These are phyloP conservation scores for Volucella inflata DNA, from an alignment of 2,888 invertebrate genomes.

Conservation along the genomic window DNA sequence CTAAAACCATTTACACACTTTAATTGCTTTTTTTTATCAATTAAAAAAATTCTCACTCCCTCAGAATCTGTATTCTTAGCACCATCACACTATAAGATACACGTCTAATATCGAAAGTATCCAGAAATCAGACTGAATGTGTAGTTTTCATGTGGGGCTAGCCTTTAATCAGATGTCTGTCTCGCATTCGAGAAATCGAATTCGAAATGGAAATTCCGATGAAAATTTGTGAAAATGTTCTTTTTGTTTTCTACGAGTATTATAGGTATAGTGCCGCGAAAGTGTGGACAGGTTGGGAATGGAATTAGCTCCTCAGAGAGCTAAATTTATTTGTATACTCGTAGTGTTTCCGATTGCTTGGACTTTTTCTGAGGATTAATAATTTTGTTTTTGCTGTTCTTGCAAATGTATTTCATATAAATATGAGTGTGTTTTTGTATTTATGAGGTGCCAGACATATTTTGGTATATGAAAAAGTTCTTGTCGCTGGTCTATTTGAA, in stretches of 20 bases:
- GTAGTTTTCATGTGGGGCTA: background rate
- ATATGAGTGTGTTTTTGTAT: too few species aligned
- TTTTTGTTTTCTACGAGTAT: conserved; percentile 12
- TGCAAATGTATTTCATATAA: background rate
- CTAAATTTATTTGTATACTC: conserved; percentile 6
- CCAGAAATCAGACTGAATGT: conserved; percentile 62
- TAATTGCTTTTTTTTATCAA: background rate
- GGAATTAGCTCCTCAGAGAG: conserved; percentile 11
- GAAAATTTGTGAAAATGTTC: conserved; percentile 17
- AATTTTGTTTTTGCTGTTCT: background rate
- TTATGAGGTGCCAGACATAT: conserved; percentile 22
- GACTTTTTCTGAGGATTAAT: background rate
- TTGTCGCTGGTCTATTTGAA: conserved; percentile 39
- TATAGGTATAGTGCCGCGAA: too few species aligned
- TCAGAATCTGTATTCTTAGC: background rate
- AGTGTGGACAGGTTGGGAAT: background rate
- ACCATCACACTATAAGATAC: conserved; percentile 42
- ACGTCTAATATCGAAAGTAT: conserved; percentile 46
- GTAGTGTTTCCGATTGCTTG: background rate
- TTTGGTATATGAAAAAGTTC: conserved; percentile 14
- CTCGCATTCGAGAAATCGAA: conserved; percentile 52
- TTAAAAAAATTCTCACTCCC: background rate
- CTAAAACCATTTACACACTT: conserved; percentile 38
- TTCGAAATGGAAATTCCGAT: conserved; percentile 41
- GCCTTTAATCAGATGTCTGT: conserved; percentile 37